Evolutionary conservation across 2,888 invertebrate genomes (phyloP).

Genomic region (Muscina levida): DNA sequence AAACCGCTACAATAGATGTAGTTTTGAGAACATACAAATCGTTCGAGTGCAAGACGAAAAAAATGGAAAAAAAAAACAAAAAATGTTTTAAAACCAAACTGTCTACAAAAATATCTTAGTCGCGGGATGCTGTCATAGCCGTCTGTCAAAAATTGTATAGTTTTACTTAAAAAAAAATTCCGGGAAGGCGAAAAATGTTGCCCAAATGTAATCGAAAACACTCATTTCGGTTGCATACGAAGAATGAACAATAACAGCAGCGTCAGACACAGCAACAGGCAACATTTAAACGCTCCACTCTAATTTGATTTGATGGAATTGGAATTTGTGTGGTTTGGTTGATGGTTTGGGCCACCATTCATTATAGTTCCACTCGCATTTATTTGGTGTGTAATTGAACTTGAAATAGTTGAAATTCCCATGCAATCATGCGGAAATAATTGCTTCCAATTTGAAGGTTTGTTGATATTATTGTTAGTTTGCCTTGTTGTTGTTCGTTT

Average conservation of each 20-base stretch:
- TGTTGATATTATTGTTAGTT: neutral
- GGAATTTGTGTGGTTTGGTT: conserved; percentile 11
- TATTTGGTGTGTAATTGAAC: conserved; percentile 53
- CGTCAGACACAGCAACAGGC: too few species aligned
- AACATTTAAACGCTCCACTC: neutral
- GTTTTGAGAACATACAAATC: conserved; percentile 42
- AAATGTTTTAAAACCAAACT: conserved; percentile 11
- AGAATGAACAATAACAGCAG: too few species aligned
- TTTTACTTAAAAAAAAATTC: conserved; percentile 23
- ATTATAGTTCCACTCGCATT: neutral
- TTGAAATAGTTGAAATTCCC: conserved; percentile 71
- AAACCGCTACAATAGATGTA: conserved; percentile 35
- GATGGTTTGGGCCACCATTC: too few species aligned
- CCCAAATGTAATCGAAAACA: neutral
- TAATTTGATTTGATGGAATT: conserved; percentile 25
- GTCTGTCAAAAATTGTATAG: conserved; percentile 46
- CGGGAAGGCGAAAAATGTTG: neutral
- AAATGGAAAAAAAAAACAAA: conserved; percentile 1
- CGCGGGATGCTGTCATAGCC: conserved; percentile 40
- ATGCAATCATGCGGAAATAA: conserved; percentile 76
- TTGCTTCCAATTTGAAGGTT: conserved; percentile 61
- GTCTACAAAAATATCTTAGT: conserved; percentile 39
- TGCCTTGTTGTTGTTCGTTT: conserved; percentile 3
- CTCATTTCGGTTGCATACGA: neutral
- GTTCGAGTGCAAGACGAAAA: neutral